Evolutionary conservation across 2,113 vertebrate species (phyloP), one percentile per base, ranked within the genome.

Genomic region (Gavialis gangeticus): DNA sequence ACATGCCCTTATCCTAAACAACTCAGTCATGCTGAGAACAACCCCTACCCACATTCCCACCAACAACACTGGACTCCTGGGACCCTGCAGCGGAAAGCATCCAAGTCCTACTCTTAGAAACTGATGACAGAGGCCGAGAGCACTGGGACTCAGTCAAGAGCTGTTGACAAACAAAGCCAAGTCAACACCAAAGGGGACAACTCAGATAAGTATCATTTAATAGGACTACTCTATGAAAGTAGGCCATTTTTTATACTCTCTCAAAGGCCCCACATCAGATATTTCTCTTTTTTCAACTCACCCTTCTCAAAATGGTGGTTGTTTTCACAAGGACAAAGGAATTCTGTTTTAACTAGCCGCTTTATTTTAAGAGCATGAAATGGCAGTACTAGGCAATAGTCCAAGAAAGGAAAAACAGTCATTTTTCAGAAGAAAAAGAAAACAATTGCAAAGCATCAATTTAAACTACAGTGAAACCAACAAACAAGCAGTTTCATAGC

Each of bases 401-500:
- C 12, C 80, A 93, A 93, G 69, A 91, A 88, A 22, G 82, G 79
- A 75, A 57, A 88, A 94, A 90, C n/a, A 56, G 24, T 85, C 89
- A 57, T 73, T 79, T 64, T n/a, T 22, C 83, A 24, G 60, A 95
- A 94, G 21, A 25, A 25, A 62, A 22, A 80, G 58, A 91, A 94
- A 89, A 59, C 30, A 57, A 30, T 79, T 69, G 55, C 55, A 88
- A 82, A 92, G 85, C 73, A 63, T 25, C 0, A 0, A 54, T 64
- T 62, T 79, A 82, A 79, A 25, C 37, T 13, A 85, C 0, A 1
- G 10, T 6, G 28, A 88, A 81, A 60, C 28, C 69, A 58, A 16
- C 82, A 83, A 95, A 93, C 62, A n/a, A 92, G 85, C 34, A 19
- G 78, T 91, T 46, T 75, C 83, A 89, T 85, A 75, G 91, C 86